A percentile compares a stretch with the other conserved stretches of the same genome.
Evolutionary conservation across 2,113 vertebrate species (phyloP).

Genomic region (Prinia subflava): DNA sequence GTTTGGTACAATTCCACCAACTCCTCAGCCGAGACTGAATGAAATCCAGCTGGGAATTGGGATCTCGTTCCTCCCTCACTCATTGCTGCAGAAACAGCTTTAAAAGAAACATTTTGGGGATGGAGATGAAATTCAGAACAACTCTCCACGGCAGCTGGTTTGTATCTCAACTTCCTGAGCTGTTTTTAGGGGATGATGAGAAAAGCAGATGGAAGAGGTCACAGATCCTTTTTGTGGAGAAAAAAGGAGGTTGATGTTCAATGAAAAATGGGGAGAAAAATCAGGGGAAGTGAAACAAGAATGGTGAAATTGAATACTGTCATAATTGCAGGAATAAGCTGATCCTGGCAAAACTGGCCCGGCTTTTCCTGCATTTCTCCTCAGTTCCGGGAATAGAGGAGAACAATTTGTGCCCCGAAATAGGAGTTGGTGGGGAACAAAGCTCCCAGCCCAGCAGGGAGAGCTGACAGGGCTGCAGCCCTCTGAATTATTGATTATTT

Average conservation of each 20-base stretch:
- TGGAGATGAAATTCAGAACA: neutral
- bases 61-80: neutral
- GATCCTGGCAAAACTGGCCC: neutral
- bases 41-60: neutral
- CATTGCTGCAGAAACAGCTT: neutral
- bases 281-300: neutral
- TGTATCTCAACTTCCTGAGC: neutral
- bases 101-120: neutral
- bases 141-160: neutral
- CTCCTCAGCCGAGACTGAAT: neutral
- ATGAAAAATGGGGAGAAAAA: neutral
- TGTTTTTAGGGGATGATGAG: neutral
- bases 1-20: neutral
- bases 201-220: neutral
- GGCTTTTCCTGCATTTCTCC: constrained; percentile 15
- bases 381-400: neutral
- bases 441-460: neutral
- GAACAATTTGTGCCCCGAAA: neutral
- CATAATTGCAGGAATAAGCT: neutral
- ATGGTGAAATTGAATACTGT: neutral
- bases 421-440: neutral
- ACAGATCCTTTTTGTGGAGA: fast-evolving
- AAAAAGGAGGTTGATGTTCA: neutral
- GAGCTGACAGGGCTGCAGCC: fast-evolving
- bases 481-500: neutral